Conservation (phyloP, 2,113 vertebrate genomes). For the Thymallus thymallus region DNA sequence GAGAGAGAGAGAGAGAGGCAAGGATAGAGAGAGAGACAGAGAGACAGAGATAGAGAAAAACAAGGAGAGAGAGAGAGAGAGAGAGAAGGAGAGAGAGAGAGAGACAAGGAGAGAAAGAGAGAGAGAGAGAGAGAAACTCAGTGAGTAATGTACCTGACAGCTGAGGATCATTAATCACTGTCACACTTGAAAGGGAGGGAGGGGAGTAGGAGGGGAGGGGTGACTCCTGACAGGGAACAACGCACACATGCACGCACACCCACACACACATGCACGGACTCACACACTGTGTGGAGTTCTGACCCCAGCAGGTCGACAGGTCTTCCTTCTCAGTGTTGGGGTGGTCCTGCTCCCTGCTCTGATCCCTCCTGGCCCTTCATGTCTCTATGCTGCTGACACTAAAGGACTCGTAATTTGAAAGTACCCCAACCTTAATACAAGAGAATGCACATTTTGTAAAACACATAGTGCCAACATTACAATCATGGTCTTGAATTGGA, state of each 20-base stretch:
- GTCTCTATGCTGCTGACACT: slow-evolving; percentile 59
- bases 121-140: slow-evolving; percentile 26
- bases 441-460: too few relatives aligned
- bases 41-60: too few relatives aligned
- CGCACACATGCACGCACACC: slow-evolving; percentile 5
- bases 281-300: slow-evolving; percentile 3
- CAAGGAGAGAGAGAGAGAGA: too few relatives aligned
- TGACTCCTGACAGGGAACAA: slow-evolving; percentile 47
- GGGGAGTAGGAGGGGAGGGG: slow-evolving; percentile 10
- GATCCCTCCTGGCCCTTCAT: slow-evolving; percentile 37
- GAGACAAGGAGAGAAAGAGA: neutral
- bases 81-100: too few relatives aligned
- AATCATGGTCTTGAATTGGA: too few relatives aligned
- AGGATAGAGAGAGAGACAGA: neutral
- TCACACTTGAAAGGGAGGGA: slow-evolving; percentile 61
- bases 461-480: too few relatives aligned
- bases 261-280: slow-evolving; percentile 13
- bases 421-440: too few relatives aligned
- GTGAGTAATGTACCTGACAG: slow-evolving; percentile 72
- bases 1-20: neutral
- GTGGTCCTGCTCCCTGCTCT: slow-evolving; percentile 18
- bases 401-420: slow-evolving; percentile 36
- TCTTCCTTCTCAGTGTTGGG: slow-evolving; percentile 29
- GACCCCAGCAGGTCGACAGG: slow-evolving; percentile 30
- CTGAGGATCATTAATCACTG: slow-evolving; percentile 77